Evolutionary conservation across 1,140 invertebrate species (phyloP).

Genomic region (Belonocnema kinseyi): DNA sequence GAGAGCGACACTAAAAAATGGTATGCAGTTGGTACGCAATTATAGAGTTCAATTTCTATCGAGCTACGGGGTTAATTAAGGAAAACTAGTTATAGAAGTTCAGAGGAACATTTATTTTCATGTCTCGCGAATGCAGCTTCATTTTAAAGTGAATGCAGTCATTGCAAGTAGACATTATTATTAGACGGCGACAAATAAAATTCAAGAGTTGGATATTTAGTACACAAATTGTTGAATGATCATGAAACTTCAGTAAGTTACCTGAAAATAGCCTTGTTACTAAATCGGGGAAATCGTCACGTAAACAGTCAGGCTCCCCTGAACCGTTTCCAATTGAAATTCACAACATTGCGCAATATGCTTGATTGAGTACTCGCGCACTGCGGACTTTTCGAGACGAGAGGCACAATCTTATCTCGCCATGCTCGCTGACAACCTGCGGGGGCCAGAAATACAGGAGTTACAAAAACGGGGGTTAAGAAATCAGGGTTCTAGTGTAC

Average conservation of each 20-base stretch:
- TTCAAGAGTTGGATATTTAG: not conserved
- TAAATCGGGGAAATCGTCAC: too few relatives aligned
- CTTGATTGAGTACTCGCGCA: too few relatives aligned
- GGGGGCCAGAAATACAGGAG: too few relatives aligned
- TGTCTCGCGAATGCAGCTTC: not conserved
- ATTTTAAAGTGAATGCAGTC: conserved; percentile 13
- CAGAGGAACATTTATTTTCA: not conserved
- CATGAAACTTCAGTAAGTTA: not conserved
- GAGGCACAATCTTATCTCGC: too few relatives aligned
- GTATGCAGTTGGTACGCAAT: not conserved
- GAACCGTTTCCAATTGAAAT: too few relatives aligned
- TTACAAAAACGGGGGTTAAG: too few relatives aligned
- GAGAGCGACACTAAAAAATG: not conserved
- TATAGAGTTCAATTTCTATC: not conserved
- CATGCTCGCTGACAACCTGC: too few relatives aligned
- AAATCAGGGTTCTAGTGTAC: too few relatives aligned
- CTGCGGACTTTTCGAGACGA: too few relatives aligned
- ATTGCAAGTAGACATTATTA: not conserved
- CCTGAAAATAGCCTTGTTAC: too few relatives aligned
- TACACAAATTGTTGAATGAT: not conserved
- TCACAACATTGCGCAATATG: too few relatives aligned
- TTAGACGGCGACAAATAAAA: not conserved
- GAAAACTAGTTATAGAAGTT: conserved; percentile 20
- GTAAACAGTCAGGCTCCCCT: too few relatives aligned
- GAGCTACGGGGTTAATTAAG: conserved; percentile 5